Evolutionary conservation across 2,113 vertebrate genomes (phyloP).

Genomic region (Anguilla rostrata): DNA sequence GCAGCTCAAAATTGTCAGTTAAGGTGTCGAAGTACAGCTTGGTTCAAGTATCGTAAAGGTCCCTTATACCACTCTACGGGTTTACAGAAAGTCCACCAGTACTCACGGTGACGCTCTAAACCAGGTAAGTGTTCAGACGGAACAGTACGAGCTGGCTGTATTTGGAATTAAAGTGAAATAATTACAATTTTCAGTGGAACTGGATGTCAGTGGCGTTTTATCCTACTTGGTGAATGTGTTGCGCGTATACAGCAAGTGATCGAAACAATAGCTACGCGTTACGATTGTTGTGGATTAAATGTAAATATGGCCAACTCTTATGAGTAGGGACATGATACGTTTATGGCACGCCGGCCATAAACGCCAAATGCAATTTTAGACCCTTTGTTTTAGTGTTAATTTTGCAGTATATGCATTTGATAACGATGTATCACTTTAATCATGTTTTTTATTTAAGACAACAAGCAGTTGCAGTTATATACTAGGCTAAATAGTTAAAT

Average conservation of each 20-base stretch:
- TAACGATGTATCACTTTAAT: not conserved
- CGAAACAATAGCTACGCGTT: not conserved
- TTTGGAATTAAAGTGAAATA: not conserved
- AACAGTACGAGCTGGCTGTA: not conserved
- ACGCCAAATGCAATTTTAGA: not conserved
- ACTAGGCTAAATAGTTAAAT: not conserved
- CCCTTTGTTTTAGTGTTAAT: not conserved
- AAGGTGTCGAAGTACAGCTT: constrained; percentile 13
- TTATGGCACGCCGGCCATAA: not conserved
- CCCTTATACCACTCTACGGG: not conserved
- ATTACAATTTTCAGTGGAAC: too few relatives aligned
- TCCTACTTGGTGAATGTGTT: not conserved
- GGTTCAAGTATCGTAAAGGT: not conserved
- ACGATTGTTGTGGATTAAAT: too few relatives aligned
- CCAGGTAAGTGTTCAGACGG: constrained; percentile 3
- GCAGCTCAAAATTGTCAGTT: not conserved
- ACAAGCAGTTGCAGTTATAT: not conserved
- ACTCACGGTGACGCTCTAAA: not conserved
- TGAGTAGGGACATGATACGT: not conserved
- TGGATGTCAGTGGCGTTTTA: too few relatives aligned
- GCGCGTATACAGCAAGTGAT: not conserved
- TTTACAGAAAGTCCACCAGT: constrained; percentile 9
- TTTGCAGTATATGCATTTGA: not conserved
- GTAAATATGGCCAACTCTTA: too few relatives aligned
- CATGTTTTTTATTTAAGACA: not conserved